Conservation (phyloP, 2,888 invertebrate species). For the Papilio demoleus region DNA sequence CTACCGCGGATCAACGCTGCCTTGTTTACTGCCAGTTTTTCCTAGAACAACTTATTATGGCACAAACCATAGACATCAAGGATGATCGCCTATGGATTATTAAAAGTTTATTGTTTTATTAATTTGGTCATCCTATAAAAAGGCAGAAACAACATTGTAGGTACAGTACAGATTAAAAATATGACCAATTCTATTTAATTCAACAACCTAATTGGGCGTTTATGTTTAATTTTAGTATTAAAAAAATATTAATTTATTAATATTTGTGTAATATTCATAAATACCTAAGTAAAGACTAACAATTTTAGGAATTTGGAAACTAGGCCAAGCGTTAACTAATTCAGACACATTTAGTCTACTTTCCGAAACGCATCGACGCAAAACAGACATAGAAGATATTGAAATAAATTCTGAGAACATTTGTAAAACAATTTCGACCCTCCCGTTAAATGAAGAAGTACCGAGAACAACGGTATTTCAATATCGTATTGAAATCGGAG, state of each 20-base stretch:
- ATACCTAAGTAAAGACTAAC: background rate
- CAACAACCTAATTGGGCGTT: background rate
- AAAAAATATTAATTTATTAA: background rate
- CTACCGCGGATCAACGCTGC: slow-evolving; percentile 41
- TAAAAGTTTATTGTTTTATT: slow-evolving; percentile 38
- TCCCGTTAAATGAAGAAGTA: slow-evolving; percentile 61
- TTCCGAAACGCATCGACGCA: slow-evolving; percentile 33
- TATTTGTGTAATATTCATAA: background rate
- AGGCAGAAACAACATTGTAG: background rate
- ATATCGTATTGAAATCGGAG: slow-evolving; percentile 66
- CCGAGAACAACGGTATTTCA: slow-evolving; percentile 64
- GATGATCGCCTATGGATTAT: slow-evolving; percentile 44
- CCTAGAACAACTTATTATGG: slow-evolving; percentile 54
- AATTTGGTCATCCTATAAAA: slow-evolving; percentile 19
- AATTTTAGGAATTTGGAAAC: background rate
- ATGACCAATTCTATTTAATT: background rate
- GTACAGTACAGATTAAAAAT: background rate
- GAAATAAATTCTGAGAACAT: slow-evolving; percentile 58
- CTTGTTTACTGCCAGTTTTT: slow-evolving; percentile 51
- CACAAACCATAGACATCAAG: slow-evolving; percentile 50
- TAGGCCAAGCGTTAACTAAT: background rate
- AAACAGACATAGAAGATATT: slow-evolving; percentile 49
- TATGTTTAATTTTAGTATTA: background rate
- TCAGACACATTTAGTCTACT: slow-evolving; percentile 29
- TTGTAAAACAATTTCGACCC: slow-evolving; percentile 54